Conservation (phyloP, 1,140 invertebrate genomes). For the Chymomyza costata region DNA sequence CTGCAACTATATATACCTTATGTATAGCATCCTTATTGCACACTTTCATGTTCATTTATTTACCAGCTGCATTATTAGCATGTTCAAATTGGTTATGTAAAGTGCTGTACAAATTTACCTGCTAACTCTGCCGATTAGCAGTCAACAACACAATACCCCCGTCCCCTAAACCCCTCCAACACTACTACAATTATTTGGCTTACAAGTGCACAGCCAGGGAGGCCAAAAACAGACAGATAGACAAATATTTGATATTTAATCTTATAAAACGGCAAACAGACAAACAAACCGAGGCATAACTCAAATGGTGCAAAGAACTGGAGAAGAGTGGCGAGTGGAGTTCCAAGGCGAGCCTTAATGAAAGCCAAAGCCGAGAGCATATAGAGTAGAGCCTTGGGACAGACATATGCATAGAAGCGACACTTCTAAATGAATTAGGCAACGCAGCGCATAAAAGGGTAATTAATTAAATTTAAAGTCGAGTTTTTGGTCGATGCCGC, state of each 20-base stretch:
- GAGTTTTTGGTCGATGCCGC: slow-evolving; percentile 13
- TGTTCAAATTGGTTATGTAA: no score
- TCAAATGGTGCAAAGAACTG: background rate
- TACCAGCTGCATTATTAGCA: no score
- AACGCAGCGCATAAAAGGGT: slow-evolving; percentile 57
- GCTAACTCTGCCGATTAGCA: background rate
- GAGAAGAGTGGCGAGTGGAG: background rate
- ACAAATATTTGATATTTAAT: slow-evolving; percentile 56
- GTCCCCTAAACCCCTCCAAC: slow-evolving; percentile 1
- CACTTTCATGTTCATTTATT: no score
- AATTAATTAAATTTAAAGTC: slow-evolving; percentile 72
- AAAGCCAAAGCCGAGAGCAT: no score
- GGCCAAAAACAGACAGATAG: slow-evolving; percentile 24
- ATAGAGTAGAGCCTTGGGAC: no score
- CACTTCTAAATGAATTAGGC: slow-evolving; percentile 34
- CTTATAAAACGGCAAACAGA: slow-evolving; percentile 48
- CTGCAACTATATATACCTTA: no score
- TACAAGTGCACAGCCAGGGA: slow-evolving; percentile 53
- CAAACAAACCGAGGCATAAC: slow-evolving; percentile 11
- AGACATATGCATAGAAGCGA: background rate
- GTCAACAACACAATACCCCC: background rate
- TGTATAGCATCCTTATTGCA: no score
- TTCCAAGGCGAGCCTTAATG: no score
- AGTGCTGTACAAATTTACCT: no score
- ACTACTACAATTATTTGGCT: slow-evolving; percentile 27